These are phyloP conservation scores for Taurulus bubalis DNA, from an alignment of 2,113 vertebrate species.

Conservation along the genomic window DNA sequence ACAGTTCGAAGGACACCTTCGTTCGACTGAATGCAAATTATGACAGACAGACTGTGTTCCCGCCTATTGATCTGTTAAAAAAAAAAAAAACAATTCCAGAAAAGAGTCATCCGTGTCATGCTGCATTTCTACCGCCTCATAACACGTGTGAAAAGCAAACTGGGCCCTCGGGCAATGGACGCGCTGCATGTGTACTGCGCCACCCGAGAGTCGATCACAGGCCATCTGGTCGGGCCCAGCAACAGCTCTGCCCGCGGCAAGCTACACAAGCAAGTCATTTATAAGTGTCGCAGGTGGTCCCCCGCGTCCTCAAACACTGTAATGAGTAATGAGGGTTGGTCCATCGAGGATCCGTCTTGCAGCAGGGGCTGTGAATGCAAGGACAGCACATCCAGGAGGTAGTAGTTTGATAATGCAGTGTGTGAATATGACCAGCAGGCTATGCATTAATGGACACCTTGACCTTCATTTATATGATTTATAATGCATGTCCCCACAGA, in stretches of 20 bases:
- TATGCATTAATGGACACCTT: conserved; percentile 51
- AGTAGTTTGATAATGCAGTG: conserved; percentile 42
- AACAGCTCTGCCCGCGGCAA: conserved; percentile 65
- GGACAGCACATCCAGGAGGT: conserved; percentile 66
- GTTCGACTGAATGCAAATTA: background rate
- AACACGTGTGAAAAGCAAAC: conserved; percentile 47
- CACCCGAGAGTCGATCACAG: conserved; percentile 68
- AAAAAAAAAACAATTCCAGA: conserved; percentile 3
- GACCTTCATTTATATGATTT: conserved; percentile 69
- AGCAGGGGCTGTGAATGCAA: conserved; percentile 63
- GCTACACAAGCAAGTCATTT: conserved; percentile 76
- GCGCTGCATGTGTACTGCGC: conserved; percentile 54
- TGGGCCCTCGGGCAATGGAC: conserved; percentile 48
- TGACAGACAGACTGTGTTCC: background rate
- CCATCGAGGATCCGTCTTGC: conserved; percentile 67
- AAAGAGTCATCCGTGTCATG: background rate
- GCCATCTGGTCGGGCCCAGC: conserved; percentile 74
- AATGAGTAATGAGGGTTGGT: conserved; percentile 75
- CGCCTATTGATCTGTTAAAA: background rate
- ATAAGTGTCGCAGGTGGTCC: conserved; percentile 78
- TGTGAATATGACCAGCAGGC: conserved; percentile 59
- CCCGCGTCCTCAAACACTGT: conserved; percentile 71
- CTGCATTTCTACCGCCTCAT: conserved; percentile 36
- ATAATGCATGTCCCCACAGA: conserved; percentile 38
- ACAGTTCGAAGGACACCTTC: background rate